These are phyloP conservation scores for Sanderia malayensis DNA, from an alignment of 30 jellyfish, hydroid and myxozoan species.

Conservation along the genomic window DNA sequence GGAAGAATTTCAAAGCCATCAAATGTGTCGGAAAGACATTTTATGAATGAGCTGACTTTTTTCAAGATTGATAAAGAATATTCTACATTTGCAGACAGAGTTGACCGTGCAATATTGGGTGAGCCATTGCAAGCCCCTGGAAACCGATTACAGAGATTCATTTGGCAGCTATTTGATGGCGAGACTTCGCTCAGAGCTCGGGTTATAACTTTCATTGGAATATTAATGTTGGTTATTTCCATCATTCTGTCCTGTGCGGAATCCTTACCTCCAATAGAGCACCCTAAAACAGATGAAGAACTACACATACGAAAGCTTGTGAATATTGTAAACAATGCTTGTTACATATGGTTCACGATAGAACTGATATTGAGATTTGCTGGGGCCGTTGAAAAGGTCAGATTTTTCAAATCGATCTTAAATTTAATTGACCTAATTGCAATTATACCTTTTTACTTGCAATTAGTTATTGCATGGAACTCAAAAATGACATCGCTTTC, in stretches of 20 bases:
- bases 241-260: conserved; percentile 57
- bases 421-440: conserved; percentile 67
- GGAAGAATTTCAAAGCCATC: conserved; percentile 72
- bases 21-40: conserved; percentile 55
- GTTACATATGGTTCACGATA: conserved; percentile 74
- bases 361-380: conserved; percentile 46
- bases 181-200: conserved; percentile 50
- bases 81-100: conserved; percentile 53
- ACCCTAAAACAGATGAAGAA: conserved; percentile 2
- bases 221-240: conserved; percentile 25
- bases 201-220: conserved; percentile 26
- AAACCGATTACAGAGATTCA: conserved; percentile 10
- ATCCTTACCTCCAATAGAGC: conserved; percentile 32
- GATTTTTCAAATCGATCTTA: conserved; percentile 42
- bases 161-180: conserved; percentile 54
- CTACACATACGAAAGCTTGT: not conserved
- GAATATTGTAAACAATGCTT: conserved; percentile 27
- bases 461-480: conserved; percentile 39
- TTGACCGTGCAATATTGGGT: conserved; percentile 56
- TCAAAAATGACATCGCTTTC: conserved; percentile 49
- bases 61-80: conserved; percentile 58
- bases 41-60: conserved; percentile 58
- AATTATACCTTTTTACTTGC: conserved; percentile 65
- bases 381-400: conserved; percentile 10
- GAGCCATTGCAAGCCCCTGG: conserved; percentile 41